Base-by-base conservation (phyloP, 2,113 vertebrate species). In the Macrotus californicus region DNA sequence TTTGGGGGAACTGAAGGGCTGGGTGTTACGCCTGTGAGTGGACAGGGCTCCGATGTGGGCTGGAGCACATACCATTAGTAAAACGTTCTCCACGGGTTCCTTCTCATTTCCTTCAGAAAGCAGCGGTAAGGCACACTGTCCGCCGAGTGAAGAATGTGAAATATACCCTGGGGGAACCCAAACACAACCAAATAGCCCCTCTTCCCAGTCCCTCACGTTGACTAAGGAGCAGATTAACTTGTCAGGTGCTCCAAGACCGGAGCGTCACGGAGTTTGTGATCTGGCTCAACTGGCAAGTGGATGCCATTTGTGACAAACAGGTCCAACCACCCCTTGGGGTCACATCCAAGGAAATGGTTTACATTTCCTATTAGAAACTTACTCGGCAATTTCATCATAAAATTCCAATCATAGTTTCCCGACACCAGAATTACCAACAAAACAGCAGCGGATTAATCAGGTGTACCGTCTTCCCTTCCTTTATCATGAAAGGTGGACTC, bases 111-210 rank as follows among this genome's bases (percentile, higher is more conserved):
- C 75, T 64, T 87, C 5, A 70, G 48, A 89, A 91, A 91, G 13
- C 15, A 73, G 70, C 10, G 21, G 31, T 9, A 88, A 79, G 59
- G 66, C 2, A 52, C 34, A 70, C 13, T 22, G 34, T 43, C 31
- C 90, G 91, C 85, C 96, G 86, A 96, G 89, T 87, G 94, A 96
- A 91, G 90, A 81, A 61, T 81, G 93, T 91, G 56, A 14, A 96
- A 90, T 87, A 81, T 70, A 94, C 39, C 75, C 91, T 87, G 77
- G 46, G 94, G 77, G 54, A 82, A 83, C 2, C 48, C 54, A 59
- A 69, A 87, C 59, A 56, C 66, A 70, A 95, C 50, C 31, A 73
- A 84, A 91, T 39, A 89, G 92, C 59, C 89, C 96, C 52, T 3
- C 59, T 43, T 89, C 96, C 83, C 21, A 95, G 72, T 16, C 0